Evolutionary conservation across 2,113 vertebrate genomes (phyloP).

Genomic region (Bubo blakistoni): DNA sequence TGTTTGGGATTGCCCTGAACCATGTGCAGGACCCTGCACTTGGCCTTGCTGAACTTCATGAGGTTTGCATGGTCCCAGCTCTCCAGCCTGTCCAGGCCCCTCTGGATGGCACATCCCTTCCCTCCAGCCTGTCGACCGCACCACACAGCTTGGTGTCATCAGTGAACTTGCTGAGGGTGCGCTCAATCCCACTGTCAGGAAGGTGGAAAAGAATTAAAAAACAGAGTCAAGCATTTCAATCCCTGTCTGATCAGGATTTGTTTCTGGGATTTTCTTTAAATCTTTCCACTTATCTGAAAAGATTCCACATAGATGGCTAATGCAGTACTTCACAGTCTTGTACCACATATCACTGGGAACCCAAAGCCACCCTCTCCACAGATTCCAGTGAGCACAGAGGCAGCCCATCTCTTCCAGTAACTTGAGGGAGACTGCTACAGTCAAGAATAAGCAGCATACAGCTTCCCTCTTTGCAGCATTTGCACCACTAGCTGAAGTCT

Average conservation of each 20-base stretch:
- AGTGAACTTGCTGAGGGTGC: no score
- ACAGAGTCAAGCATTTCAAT: background rate
- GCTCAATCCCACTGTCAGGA: background rate
- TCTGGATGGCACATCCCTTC: no score
- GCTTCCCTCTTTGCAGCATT: background rate
- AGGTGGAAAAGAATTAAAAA: background rate
- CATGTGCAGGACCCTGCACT: no score
- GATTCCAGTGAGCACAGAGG: background rate
- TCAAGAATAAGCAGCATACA: background rate
- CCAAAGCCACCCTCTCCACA: background rate
- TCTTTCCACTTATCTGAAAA: background rate
- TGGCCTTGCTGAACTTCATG: no score
- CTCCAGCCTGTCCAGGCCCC: no score
- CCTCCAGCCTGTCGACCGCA: no score
- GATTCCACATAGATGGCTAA: background rate
- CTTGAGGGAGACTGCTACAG: background rate
- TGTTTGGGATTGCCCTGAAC: no score
- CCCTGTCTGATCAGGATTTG: background rate
- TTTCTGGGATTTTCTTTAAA: background rate
- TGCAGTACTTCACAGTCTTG: accelerated
- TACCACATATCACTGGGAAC: background rate
- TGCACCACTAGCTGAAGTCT: background rate
- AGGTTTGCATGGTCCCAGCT: no score
- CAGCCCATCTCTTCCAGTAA: background rate
- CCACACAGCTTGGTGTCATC: no score